Base-by-base conservation (phyloP, 2,797 vertebrate genomes). In the Artibeus jamaicensis region DNA sequence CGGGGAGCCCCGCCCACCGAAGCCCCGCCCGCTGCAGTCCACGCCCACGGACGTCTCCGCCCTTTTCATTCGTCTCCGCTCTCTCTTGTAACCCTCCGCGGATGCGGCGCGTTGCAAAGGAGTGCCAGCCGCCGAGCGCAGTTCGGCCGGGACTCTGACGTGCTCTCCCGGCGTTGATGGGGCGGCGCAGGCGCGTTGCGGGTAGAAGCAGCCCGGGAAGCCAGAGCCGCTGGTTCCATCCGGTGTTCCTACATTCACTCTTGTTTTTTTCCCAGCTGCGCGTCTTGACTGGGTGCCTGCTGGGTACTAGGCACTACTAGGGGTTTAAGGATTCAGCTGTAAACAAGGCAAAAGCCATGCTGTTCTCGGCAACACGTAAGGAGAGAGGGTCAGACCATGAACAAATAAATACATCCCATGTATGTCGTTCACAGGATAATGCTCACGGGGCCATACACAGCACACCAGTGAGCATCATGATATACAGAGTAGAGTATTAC, bases 21-120 rank as follows among this genome's bases (percentile, higher is more conserved):
- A 1, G 18, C 85, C 57, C 39, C 55, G 46, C 85, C 89, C 44
- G 9, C 6, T 0, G 0, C 2, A 1, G 29, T 10, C 1, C 1
- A 21, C 26, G 15, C 62, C 44, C 53, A 2, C 6, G 2, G 0
- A 1, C 7, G 24, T 3, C 0, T 10, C n/a, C 10, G 44, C 32
- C 21, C 59, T 32, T 62, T 62, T 11, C 14, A 14, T 29, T 0
- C 0, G 26, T 2, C 2, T 12, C 12, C 0, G 1, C 24, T 5
- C 21, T 1, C 0, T 0, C 2, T 0, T 73, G 97, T 98, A 98
- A 96, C 95, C 97, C 71, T 98, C 97, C 97, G 97, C 97, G 9
- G 3, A 12, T 0, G 10, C 14, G 0, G 3, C 24, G 32, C 32
- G 21, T 0, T 15, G n/a, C 21, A 82, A 98, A 97, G 77, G 92